Evolutionary conservation across 2,797 vertebrate species (phyloP).

Genomic region (Phyllotis vaccarum): DNA sequence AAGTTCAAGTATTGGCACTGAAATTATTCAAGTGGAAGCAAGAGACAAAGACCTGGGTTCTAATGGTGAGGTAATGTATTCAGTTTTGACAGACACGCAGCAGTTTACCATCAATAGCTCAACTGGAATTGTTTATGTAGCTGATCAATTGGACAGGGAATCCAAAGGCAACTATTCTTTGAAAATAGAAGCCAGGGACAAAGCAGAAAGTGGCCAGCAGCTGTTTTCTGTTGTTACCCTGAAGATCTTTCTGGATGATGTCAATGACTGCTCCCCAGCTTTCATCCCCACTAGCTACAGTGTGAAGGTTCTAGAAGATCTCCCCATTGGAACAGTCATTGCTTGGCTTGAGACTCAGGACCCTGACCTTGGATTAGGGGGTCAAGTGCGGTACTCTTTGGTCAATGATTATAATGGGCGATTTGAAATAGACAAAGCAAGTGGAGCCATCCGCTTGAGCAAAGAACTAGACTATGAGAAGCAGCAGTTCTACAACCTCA

Average conservation of each 20-base stretch:
- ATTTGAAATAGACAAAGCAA: slow-evolving; percentile 96
- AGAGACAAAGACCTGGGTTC: slow-evolving; percentile 95
- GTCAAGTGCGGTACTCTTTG: slow-evolving; percentile 96
- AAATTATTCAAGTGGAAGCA: slow-evolving; percentile 97
- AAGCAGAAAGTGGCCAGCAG: slow-evolving; percentile 92
- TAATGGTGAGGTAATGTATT: slow-evolving; percentile 94
- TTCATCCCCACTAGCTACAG: slow-evolving; percentile 96
- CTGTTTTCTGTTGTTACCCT: slow-evolving; percentile 93
- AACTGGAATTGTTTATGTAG: slow-evolving; percentile 95
- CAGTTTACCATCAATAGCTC: slow-evolving; percentile 96
- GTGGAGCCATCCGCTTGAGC: slow-evolving; percentile 94
- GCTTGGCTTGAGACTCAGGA: slow-evolving; percentile 98
- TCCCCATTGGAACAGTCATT: slow-evolving; percentile 96
- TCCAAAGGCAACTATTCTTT: slow-evolving; percentile 92
- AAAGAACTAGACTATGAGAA: slow-evolving; percentile 97
- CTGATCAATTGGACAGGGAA: slow-evolving; percentile 96
- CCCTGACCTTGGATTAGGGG: slow-evolving; percentile 95
- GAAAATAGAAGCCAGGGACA: slow-evolving; percentile 97
- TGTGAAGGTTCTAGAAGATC: slow-evolving; percentile 95
- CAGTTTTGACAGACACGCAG: slow-evolving; percentile 93
- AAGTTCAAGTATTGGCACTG: slow-evolving; percentile 95
- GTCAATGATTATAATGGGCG: slow-evolving; percentile 94
- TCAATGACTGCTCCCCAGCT: slow-evolving; percentile 97
- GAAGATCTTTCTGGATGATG: slow-evolving; percentile 93
- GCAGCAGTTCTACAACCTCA: slow-evolving; percentile 98